Conservation (phyloP, 1,140 invertebrate genomes). For the Cydia pomonella region DNA sequence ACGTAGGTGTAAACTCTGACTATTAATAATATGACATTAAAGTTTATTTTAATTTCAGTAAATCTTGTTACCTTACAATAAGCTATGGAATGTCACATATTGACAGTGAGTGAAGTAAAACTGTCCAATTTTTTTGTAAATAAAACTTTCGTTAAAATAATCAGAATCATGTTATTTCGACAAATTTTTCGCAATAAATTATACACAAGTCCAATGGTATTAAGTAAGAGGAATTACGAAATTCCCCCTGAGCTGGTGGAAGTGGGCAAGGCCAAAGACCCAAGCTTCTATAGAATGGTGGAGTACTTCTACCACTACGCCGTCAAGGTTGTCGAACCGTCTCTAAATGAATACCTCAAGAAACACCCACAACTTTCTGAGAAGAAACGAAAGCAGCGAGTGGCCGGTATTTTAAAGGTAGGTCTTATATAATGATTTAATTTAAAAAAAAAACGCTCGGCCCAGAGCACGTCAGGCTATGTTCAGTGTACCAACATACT, state of each 20-base stretch:
- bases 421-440: neutral
- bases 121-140: neutral
- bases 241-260: constrained; percentile 83
- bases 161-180: neutral
- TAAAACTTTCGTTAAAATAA: neutral
- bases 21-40: neutral
- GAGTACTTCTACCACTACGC: constrained; percentile 88
- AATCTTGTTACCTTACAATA: neutral
- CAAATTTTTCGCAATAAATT: neutral
- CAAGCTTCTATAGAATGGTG: constrained; percentile 86
- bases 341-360: constrained; percentile 84
- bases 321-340: constrained; percentile 83
- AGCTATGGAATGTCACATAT: constrained; percentile 6
- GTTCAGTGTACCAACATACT: no score
- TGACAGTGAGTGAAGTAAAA: neutral
- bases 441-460: no score
- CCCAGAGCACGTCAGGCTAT: no score
- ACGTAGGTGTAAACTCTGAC: neutral
- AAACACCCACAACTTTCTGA: constrained; percentile 80
- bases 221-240: constrained; percentile 65
- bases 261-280: constrained; percentile 83
- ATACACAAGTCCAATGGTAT: constrained; percentile 6
- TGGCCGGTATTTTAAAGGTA: constrained; percentile 85
- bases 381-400: constrained; percentile 84
- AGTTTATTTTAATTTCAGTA: neutral